Evolutionary conservation across 1,140 invertebrate species (phyloP).

Genomic region (Teleogryllus occipitalis): DNA sequence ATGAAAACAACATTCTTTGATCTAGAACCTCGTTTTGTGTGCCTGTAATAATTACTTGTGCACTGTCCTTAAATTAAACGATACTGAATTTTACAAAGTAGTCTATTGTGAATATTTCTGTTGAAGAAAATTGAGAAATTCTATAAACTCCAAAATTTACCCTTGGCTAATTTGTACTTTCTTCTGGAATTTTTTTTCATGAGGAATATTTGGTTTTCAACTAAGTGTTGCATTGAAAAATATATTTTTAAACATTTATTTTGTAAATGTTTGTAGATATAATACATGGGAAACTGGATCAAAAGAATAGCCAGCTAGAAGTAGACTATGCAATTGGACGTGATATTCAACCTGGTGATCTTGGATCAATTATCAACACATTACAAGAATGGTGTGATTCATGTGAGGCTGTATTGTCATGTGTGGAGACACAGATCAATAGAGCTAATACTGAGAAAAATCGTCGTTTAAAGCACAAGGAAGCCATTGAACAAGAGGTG

Average conservation of each 20-base stretch:
- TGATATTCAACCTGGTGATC: constrained; percentile 77
- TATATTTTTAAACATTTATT: background rate
- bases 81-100: too few species aligned
- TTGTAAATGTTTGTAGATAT: constrained; percentile 57
- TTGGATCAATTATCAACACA: constrained; percentile 65
- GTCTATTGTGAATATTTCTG: too few species aligned
- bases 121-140: too few species aligned
- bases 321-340: constrained; percentile 89
- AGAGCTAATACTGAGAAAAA: constrained; percentile 81
- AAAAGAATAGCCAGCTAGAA: constrained; percentile 86
- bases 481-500: constrained; percentile 79
- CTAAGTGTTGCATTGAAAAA: too few species aligned
- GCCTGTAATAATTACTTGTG: too few species aligned
- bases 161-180: too few species aligned
- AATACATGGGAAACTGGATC: constrained; percentile 92
- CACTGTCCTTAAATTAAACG: too few species aligned
- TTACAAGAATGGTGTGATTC: constrained; percentile 85
- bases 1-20: too few species aligned
- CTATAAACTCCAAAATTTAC: too few species aligned
- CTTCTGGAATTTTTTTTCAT: too few species aligned
- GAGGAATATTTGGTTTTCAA: too few species aligned
- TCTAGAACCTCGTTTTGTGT: too few species aligned
- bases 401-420: constrained; percentile 78
- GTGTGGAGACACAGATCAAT: constrained; percentile 83
- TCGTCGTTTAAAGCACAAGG: constrained; percentile 66